Percentiles rank a stretch among this genome's conserved stretches.
Conservation (phyloP, 2,797 vertebrate genomes). For the Amazonetta brasiliensis region DNA sequence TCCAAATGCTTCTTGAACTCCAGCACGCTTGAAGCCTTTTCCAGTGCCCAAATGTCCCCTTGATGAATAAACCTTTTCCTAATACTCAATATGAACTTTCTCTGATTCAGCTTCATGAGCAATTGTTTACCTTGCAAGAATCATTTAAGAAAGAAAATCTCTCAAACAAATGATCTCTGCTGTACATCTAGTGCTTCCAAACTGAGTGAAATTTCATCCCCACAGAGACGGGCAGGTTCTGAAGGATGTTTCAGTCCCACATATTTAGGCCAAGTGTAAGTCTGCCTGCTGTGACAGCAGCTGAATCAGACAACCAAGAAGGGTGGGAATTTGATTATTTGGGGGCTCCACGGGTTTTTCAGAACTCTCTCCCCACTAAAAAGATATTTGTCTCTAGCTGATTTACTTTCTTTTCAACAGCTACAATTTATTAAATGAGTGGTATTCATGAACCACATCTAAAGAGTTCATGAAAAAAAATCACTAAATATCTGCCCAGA, state of each 20-base stretch:
- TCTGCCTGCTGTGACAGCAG: neutral
- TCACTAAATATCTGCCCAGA: neutral
- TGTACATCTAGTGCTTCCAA: neutral
- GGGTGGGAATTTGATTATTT: neutral
- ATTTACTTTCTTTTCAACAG: conserved; percentile 23
- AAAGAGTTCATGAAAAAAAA: conserved; percentile 11
- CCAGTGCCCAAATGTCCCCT: neutral
- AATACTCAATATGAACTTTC: neutral
- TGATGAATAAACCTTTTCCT: neutral
- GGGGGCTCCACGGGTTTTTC: neutral
- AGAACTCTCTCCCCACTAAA: neutral
- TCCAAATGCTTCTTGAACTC: neutral
- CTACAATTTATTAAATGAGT: neutral
- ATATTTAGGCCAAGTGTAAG: neutral
- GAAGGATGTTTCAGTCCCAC: neutral
- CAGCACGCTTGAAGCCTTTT: neutral
- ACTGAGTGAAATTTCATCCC: neutral
- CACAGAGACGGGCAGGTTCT: neutral
- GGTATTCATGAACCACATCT: neutral
- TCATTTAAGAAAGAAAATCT: neutral
- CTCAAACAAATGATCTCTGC: neutral
- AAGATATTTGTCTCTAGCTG: neutral
- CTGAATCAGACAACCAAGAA: neutral
- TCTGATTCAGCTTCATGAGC: neutral
- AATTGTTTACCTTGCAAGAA: neutral